phyloP scores from a whole-genome alignment of 2,113 vertebrate genomes.

The Thermophis baileyi region DNA sequence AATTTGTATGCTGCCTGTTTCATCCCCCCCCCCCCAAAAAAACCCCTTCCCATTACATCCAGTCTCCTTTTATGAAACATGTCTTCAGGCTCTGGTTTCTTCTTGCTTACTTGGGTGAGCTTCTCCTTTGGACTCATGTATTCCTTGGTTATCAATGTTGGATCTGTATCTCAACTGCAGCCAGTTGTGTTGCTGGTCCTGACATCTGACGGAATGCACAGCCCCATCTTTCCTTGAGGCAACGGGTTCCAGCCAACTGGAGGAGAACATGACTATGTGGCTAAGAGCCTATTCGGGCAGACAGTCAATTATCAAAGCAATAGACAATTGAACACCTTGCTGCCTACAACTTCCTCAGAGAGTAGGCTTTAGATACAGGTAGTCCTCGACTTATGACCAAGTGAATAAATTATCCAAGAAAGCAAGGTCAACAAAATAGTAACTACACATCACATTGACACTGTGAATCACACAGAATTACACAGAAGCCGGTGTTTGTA shows the following conservation, averaged over 20 bases:
- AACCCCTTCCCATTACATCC: no score
- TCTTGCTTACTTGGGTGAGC: background rate
- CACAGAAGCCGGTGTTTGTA: background rate
- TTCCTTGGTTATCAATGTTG: background rate
- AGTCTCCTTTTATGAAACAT: no score
- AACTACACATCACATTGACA: background rate
- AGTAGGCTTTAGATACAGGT: background rate
- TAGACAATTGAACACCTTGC: background rate
- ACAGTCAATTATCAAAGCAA: background rate
- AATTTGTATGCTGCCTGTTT: background rate
- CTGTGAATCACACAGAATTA: background rate
- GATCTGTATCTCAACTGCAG: background rate
- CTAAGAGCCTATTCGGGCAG: background rate
- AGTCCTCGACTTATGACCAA: no score
- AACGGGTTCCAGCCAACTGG: background rate
- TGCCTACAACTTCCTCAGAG: background rate
- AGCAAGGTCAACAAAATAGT: background rate
- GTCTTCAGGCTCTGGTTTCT: background rate
- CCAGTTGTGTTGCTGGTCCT: background rate
- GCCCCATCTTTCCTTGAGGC: background rate
- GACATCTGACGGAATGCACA: background rate
- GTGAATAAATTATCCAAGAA: background rate
- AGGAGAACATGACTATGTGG: background rate
- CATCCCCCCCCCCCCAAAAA: background rate
- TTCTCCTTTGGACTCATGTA: no score